Evolutionary conservation across 2,888 invertebrate genomes (phyloP).

Genomic region (Catotricha subobsoleta): DNA sequence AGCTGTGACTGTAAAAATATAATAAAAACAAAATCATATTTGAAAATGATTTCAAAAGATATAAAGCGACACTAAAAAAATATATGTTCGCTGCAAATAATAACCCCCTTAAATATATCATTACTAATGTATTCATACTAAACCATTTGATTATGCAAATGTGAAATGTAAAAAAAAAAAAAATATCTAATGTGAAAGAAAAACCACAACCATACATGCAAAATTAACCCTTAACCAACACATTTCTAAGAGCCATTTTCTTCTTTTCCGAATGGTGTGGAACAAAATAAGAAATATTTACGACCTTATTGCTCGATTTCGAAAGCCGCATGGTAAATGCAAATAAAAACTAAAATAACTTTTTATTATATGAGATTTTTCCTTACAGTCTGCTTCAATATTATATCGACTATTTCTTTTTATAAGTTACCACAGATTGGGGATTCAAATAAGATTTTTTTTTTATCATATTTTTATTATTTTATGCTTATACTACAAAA

Average conservation of each 20-base stretch:
- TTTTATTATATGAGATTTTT: slow-evolving; percentile 4
- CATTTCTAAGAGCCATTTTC: neutral
- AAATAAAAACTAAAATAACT: slow-evolving; percentile 1
- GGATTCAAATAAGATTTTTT: too few species aligned
- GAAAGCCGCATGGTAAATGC: slow-evolving; percentile 7
- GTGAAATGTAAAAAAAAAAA: slow-evolving; percentile 26
- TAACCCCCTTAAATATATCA: slow-evolving; percentile 6
- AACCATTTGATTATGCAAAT: slow-evolving; percentile 31
- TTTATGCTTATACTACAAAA: too few species aligned
- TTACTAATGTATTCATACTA: slow-evolving; percentile 7
- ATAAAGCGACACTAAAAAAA: neutral
- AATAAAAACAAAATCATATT: neutral
- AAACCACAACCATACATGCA: neutral
- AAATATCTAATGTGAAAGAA: too few species aligned
- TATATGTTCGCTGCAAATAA: slow-evolving; percentile 3
- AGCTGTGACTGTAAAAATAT: too few species aligned
- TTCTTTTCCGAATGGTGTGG: neutral
- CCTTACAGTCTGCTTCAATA: too few species aligned
- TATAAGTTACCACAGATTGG: too few species aligned
- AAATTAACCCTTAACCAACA: neutral
- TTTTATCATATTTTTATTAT: too few species aligned
- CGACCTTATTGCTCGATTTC: slow-evolving; percentile 10
- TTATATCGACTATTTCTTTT: too few species aligned
- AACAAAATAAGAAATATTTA: slow-evolving; percentile 12
- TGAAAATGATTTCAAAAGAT: neutral